Evolutionary conservation across 2,888 invertebrate species (phyloP), one percentile per base, ranked within the genome.

Genomic region (Sphecodes monilicornis): DNA sequence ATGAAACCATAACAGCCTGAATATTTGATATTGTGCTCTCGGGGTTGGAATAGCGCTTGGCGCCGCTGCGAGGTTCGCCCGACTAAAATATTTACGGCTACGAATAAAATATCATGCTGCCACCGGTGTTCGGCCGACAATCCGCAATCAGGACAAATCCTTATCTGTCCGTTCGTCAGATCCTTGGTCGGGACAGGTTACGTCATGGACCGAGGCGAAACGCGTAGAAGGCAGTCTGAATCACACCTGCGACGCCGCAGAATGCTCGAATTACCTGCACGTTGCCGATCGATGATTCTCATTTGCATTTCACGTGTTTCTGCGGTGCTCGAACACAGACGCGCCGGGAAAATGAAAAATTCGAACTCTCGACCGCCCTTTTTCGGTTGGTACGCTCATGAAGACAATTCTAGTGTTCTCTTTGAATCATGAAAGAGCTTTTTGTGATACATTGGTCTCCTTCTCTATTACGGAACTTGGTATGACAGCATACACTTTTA

Each of bases 151-250:
- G 32, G 26, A 43, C 57, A 68, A 69, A 66, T 71, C 22, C 54
- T 71, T 39, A n/a, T 64, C 54, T 22, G 36, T 57, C 29, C 32
- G 32, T 60, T 2, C 36, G 50, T 46, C 10, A n/a, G 26, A 71
- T 36, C 77, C 75, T 75, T 71, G 77, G 16, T 1, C 77, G 36
- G 50, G 71, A 29, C 64, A 22, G 43, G 39, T 80, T 86, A 22
- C 72, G 66, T 80, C 76, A 77, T 66, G 43, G 32, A 13, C 39
- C 36, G 26, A 16, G n/a, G 13, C n/a, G 29, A 50, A 46, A 43
- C 10, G 2, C 70, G 60, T 13, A 39, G 18, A 71, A 39, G 36
- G 29, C 60, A 18, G 32, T 26, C 43, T 70, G 76, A 46, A 69
- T 80, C 76, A 16, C 16, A 60, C 29, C 11, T 69, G 26, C 36